Conservation (phyloP, 2,113 vertebrate genomes). For the Dromas ardeola region DNA sequence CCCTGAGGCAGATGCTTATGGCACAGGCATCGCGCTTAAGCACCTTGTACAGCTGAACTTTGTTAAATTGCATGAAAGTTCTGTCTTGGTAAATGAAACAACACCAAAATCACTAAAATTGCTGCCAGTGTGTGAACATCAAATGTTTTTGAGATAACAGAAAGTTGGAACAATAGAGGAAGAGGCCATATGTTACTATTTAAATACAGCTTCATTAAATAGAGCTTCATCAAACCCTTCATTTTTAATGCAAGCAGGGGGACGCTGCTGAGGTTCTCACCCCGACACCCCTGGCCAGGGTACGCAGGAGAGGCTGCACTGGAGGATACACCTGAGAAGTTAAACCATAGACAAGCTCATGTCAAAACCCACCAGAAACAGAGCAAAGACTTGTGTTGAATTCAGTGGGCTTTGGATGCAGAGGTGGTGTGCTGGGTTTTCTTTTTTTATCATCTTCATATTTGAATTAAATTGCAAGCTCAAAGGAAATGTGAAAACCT, state of each 20-base stretch:
- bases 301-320: accelerated
- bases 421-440: neutral
- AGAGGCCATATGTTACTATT: neutral
- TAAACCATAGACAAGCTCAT: neutral
- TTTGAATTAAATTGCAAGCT: neutral
- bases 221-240: neutral
- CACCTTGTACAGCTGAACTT: neutral
- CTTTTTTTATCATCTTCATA: neutral
- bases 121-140: neutral
- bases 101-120: neutral
- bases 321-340: neutral
- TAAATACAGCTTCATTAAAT: neutral
- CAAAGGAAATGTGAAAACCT: neutral
- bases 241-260: neutral
- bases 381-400: neutral
- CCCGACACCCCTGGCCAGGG: neutral
- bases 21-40: neutral
- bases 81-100: neutral
- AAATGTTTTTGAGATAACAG: neutral
- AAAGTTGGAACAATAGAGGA: conserved; percentile 40
- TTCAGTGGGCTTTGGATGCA: neutral
- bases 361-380: neutral
- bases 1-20: neutral
- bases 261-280: neutral
- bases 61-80: conserved; percentile 14